Base-by-base conservation (phyloP, 2,797 vertebrate genomes). In the Cirrhinus molitorella region DNA sequence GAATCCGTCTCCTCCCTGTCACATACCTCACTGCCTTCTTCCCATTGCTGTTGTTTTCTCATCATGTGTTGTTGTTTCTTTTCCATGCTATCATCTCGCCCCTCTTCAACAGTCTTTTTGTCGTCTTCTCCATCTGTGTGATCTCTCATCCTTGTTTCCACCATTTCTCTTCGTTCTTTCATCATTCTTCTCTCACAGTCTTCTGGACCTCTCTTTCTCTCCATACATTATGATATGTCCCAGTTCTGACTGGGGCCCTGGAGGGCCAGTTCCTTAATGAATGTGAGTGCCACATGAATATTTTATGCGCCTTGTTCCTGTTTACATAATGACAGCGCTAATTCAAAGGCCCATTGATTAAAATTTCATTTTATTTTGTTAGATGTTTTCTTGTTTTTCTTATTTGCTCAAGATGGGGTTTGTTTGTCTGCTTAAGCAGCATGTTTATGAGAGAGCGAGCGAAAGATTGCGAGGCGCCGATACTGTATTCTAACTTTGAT, bases 281-380 rank as follows among this genome's bases (percentile, higher is more conserved):
- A 93, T 91, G 84, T 88, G 79, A 88, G 89, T 87, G 87, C 88
- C 84, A 79, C 86, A 93, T 93, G 86, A 95, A 94, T 94, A 93
- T 94, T 94, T 94, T 83, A 93, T 85, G 80, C 25, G 88, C 85
- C 90, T 92, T 90, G 89, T 91, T 93, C 89, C 90, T 93, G 91
- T 94, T 94, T 95, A 92, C 91, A 91, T 92, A 93, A 93, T 91
- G 91, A 90, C 91, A 76, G 85, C 67, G 85, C 89, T 93, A 91
- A 93, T 95, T 93, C 86, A 89, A 90, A 91, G 89, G 84, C 87
- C 88, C 85, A 85, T 86, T 92, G 89, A 94, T 94, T 93, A 94
- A 94, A 94, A 89, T 91, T 92, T 83, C 47, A 93, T 92, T 93
- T 90, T 89, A 94, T 94, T 93, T 84, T 59, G 34, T 68, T 66